A percentile compares a stretch with the other conserved stretches of the same genome.
Evolutionary conservation across 2,113 vertebrate species (phyloP).

Genomic region (Chlorodrepanis virens): DNA sequence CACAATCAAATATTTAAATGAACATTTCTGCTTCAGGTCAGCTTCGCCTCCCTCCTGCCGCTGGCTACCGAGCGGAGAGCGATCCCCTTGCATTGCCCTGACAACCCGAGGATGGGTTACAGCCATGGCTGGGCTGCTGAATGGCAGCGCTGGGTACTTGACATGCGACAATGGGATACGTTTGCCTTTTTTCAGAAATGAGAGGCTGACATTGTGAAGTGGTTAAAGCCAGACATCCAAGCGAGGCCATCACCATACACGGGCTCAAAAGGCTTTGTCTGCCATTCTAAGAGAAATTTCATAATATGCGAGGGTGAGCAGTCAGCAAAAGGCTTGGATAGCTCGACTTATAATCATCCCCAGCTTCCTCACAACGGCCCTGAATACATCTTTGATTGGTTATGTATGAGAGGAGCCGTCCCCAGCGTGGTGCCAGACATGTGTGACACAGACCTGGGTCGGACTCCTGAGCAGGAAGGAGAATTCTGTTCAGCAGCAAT

Average conservation of each 20-base stretch:
- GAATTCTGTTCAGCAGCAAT: conserved; percentile 57
- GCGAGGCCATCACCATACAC: conserved; percentile 55
- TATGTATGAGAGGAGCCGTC: conserved; percentile 72
- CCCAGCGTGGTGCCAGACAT: conserved; percentile 75
- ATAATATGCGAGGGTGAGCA: conserved; percentile 66
- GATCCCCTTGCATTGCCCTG: conserved; percentile 34
- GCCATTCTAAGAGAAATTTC: conserved; percentile 66
- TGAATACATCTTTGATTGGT: conserved; percentile 80
- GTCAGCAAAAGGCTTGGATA: conserved; percentile 67
- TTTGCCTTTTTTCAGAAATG: conserved; percentile 46
- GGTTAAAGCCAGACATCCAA: conserved; percentile 62
- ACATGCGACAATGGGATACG: conserved; percentile 53
- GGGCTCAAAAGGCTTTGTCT: conserved; percentile 68
- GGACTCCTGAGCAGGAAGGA: conserved; percentile 65
- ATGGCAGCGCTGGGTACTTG: conserved; percentile 52
- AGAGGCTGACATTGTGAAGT: conserved; percentile 53
- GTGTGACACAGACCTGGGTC: conserved; percentile 59
- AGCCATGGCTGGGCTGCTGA: conserved; percentile 18
- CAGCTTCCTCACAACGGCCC: conserved; percentile 63
- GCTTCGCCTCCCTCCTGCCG: not conserved
- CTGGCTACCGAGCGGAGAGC: not conserved
- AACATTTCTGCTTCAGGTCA: not conserved
- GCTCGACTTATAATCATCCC: conserved; percentile 50
- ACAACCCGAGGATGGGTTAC: conserved; percentile 36
- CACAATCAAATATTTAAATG: conserved; percentile 44